Conservation (phyloP, 1,140 invertebrate species). For the Thaumetopoea pityocampa region DNA sequence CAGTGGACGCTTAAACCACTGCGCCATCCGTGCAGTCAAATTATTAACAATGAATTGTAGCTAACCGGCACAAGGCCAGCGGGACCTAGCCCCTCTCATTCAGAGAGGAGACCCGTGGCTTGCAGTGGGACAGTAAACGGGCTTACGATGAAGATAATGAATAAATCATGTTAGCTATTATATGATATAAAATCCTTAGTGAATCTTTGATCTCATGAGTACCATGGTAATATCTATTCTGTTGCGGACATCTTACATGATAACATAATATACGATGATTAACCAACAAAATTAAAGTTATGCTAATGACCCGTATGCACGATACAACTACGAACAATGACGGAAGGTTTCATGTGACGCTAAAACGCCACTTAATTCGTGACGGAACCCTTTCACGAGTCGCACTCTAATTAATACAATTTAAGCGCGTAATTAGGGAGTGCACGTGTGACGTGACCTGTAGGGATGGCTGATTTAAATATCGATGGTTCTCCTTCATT, state of each 20-base stretch:
- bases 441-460: slow-evolving; percentile 44
- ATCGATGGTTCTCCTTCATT: not conserved
- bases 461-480: slow-evolving; percentile 27
- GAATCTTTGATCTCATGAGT: slow-evolving; percentile 2
- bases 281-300: slow-evolving; percentile 27
- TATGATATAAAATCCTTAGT: not conserved
- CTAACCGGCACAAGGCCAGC: too few species aligned
- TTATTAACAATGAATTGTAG: too few species aligned
- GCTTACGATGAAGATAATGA: too few species aligned
- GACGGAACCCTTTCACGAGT: slow-evolving; percentile 57
- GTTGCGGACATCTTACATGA: too few species aligned
- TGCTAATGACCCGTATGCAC: slow-evolving; percentile 36
- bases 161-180: too few species aligned
- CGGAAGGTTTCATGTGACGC: slow-evolving; percentile 19
- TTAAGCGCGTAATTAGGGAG: slow-evolving; percentile 61
- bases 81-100: too few species aligned
- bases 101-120: too few species aligned
- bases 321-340: slow-evolving; percentile 23
- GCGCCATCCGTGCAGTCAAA: too few species aligned
- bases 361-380: slow-evolving; percentile 45
- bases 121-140: too few species aligned
- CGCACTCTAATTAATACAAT: slow-evolving; percentile 69
- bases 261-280: slow-evolving; percentile 19
- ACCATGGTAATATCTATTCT: slow-evolving; percentile 1
- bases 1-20: too few species aligned